phyloP scores from a whole-genome alignment of 2,888 invertebrate genomes.

The Brenthis daphne region DNA sequence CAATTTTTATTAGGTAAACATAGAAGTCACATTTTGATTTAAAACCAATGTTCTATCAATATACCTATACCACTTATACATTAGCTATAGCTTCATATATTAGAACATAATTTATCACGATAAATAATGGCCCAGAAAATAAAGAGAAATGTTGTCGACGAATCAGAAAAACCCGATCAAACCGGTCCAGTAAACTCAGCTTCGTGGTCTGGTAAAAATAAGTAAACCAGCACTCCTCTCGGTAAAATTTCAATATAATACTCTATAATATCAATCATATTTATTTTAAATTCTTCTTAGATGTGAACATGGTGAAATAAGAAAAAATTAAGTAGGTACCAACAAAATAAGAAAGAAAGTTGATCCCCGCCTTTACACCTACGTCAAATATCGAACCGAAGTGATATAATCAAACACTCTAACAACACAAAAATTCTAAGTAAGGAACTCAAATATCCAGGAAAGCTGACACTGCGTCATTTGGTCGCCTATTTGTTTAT shows the following conservation, averaged over 20 bases:
- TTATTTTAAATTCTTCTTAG: too few species aligned
- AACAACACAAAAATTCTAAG: too few species aligned
- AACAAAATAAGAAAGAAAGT: too few species aligned
- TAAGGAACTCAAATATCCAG: too few species aligned
- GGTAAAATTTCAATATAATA: constrained; percentile 44
- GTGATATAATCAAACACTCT: too few species aligned
- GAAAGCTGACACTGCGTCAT: too few species aligned
- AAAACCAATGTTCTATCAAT: not conserved
- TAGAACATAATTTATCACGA: constrained; percentile 19
- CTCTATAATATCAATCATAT: not conserved
- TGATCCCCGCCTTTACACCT: too few species aligned
- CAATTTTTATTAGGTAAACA: too few species aligned
- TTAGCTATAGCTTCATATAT: not conserved
- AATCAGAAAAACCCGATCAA: constrained; percentile 60
- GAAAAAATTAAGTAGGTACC: too few species aligned
- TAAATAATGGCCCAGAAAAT: constrained; percentile 31
- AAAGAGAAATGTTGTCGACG: constrained; percentile 43
- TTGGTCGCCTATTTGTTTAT: too few species aligned
- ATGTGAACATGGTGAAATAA: too few species aligned
- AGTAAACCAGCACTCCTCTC: constrained; percentile 57
- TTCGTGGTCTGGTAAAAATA: constrained; percentile 59
- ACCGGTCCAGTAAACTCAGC: constrained; percentile 65
- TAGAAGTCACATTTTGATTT: not conserved
- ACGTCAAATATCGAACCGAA: too few species aligned
- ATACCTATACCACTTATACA: not conserved